Conservation (phyloP, 2,113 vertebrate genomes). For the Actenoides hombroni region DNA sequence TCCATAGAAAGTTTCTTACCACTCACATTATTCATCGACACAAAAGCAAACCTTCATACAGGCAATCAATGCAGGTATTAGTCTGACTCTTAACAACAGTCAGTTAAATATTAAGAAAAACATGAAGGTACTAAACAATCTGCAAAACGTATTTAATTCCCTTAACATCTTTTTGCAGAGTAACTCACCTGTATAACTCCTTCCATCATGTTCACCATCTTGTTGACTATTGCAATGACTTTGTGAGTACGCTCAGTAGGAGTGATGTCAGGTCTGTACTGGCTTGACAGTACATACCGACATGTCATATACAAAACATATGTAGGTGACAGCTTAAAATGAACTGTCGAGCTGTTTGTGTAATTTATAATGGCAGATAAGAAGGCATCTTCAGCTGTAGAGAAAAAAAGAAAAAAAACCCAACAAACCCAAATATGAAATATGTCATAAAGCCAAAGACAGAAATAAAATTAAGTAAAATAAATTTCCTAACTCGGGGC, state of each 20-base stretch:
- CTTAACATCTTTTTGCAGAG: background rate
- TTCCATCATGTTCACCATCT: constrained; percentile 99
- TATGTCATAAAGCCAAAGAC: background rate
- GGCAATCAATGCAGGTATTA: background rate
- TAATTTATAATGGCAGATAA: constrained; percentile 98
- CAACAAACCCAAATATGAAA: no score
- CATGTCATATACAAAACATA: constrained; percentile 97
- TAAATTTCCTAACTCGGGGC: accelerated
- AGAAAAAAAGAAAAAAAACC: background rate
- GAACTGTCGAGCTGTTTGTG: constrained; percentile 97
- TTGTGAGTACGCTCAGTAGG: constrained; percentile 92
- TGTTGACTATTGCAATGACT: constrained; percentile 96
- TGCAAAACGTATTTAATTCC: background rate
- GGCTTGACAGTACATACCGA: constrained; percentile 89
- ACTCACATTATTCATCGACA: background rate
- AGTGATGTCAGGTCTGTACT: constrained; percentile 89
- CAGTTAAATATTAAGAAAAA: background rate
- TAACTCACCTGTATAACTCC: constrained; percentile 96
- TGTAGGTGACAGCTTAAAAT: constrained; percentile 95
- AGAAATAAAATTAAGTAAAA: background rate
- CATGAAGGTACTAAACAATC: background rate
- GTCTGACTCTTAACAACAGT: background rate
- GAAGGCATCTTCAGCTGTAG: constrained; percentile 93
- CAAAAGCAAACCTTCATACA: background rate
- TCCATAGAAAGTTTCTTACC: background rate